These are phyloP conservation scores for Dryobota labecula DNA, from an alignment of 2,888 invertebrate genomes.

Conservation along the genomic window DNA sequence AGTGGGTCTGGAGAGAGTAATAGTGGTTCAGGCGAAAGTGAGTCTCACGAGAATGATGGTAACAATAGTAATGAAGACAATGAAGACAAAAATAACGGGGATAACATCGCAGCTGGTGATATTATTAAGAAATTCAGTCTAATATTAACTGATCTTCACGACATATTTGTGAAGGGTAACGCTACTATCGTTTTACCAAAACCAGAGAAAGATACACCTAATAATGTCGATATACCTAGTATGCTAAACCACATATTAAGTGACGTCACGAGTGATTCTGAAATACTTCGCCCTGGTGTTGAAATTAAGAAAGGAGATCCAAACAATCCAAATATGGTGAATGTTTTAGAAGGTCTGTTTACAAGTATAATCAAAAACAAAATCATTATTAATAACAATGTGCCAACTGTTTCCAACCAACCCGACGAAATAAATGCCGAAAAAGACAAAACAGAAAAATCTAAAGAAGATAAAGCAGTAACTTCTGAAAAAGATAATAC, in stretches of 20 bases:
- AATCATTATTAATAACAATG: conserved; percentile 45
- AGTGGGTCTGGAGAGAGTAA: neutral
- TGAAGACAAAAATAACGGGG: neutral
- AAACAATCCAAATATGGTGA: conserved; percentile 34
- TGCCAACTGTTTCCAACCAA: conserved; percentile 7
- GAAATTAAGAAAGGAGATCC: conserved; percentile 12
- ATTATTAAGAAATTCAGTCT: conserved; percentile 33
- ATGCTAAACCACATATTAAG: conserved; percentile 37
- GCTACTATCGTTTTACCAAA: conserved; percentile 22
- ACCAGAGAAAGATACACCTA: conserved; percentile 4
- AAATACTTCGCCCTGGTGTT: conserved; percentile 17
- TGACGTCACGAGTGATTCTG: conserved; percentile 10
- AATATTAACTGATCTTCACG: conserved; percentile 47
- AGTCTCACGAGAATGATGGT: neutral
- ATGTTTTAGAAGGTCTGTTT: conserved; percentile 49
- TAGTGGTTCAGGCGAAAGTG: neutral
- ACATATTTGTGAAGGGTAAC: conserved; percentile 49
- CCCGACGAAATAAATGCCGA: neutral
- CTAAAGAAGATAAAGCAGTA: neutral
- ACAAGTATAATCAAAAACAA: conserved; percentile 55
- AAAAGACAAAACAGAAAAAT: conserved; percentile 1
- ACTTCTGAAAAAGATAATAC: conserved; percentile 3
- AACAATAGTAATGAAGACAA: neutral
- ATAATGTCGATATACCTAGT: conserved; percentile 6
- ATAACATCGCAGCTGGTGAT: neutral